A percentile compares a stretch with the other conserved stretches of the same genome.
These are phyloP conservation scores for Eremophila alpestris DNA, from an alignment of 2,797 vertebrate genomes.

Conservation along the genomic window DNA sequence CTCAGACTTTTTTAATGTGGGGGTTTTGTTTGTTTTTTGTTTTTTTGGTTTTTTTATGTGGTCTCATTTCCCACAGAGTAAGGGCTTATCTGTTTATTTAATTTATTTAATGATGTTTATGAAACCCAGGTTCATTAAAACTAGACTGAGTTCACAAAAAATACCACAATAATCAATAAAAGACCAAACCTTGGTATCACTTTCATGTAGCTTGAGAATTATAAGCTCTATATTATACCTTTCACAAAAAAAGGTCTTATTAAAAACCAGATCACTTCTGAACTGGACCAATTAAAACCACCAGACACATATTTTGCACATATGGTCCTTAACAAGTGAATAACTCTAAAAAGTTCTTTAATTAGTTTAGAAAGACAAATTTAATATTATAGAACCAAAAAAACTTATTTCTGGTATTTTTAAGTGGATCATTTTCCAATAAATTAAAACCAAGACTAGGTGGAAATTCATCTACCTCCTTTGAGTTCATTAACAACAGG, in stretches of 20 bases:
- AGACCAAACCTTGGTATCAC: not conserved
- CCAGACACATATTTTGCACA: not conserved
- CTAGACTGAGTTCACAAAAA: not conserved
- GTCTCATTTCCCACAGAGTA: not conserved
- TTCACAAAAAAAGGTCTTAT: not conserved
- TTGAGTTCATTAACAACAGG: constrained; percentile 23
- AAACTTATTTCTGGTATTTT: not conserved
- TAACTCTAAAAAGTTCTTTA: not conserved
- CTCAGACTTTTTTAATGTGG: not conserved
- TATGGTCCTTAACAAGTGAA: not conserved
- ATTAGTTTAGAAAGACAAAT: not conserved
- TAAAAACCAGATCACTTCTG: not conserved
- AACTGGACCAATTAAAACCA: not conserved
- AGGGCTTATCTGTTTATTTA: not conserved
- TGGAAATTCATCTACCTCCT: constrained; percentile 12
- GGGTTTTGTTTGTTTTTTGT: not conserved
- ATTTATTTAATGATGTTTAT: not conserved
- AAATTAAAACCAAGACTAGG: constrained; percentile 16
- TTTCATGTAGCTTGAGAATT: not conserved
- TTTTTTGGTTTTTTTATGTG: not conserved
- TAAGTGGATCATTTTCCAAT: not conserved
- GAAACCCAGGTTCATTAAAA: not conserved
- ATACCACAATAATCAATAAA: not conserved
- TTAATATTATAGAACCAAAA: constrained; percentile 1
- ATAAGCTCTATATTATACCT: not conserved